These are phyloP conservation scores for Pterocles burchelli DNA, from an alignment of 2,113 vertebrate species.

Conservation along the genomic window DNA sequence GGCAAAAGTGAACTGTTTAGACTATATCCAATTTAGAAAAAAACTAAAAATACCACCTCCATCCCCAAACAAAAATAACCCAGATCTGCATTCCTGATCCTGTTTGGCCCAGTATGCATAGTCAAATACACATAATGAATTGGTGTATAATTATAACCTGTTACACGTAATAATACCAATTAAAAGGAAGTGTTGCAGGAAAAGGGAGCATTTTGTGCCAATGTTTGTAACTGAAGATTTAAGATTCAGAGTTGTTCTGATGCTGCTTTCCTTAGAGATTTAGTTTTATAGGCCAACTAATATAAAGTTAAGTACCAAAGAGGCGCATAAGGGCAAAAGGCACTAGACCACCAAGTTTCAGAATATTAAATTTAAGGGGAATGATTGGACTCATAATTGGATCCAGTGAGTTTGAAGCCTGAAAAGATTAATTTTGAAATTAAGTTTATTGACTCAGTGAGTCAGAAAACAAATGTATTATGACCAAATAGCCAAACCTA, in stretches of 20 bases:
- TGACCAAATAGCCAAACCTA: not conserved
- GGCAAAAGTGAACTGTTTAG: not conserved
- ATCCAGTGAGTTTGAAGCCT: conserved; percentile 45
- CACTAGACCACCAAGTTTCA: conserved; percentile 36
- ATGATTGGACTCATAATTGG: conserved; percentile 17
- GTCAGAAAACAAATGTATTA: conserved; percentile 58
- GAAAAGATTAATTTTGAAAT: conserved; percentile 58
- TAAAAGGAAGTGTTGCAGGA: not conserved
- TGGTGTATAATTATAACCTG: not conserved
- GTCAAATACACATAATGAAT: not conserved
- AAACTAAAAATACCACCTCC: not conserved
- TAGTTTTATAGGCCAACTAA: not conserved
- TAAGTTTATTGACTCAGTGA: conserved; percentile 53
- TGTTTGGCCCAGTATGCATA: not conserved
- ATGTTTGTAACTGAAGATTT: not conserved
- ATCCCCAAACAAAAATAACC: not conserved
- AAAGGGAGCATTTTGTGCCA: not conserved
- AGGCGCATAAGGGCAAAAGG: conserved; percentile 16
- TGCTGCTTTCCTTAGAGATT: not conserved
- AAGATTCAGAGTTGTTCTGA: conserved; percentile 8
- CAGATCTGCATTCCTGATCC: not conserved
- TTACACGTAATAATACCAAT: not conserved
- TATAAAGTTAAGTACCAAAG: not conserved
- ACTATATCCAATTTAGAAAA: not conserved
- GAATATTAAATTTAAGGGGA: conserved; percentile 53